phyloP scores from a whole-genome alignment of 2,113 vertebrate species.

The Microcebus tavaratra region DNA sequence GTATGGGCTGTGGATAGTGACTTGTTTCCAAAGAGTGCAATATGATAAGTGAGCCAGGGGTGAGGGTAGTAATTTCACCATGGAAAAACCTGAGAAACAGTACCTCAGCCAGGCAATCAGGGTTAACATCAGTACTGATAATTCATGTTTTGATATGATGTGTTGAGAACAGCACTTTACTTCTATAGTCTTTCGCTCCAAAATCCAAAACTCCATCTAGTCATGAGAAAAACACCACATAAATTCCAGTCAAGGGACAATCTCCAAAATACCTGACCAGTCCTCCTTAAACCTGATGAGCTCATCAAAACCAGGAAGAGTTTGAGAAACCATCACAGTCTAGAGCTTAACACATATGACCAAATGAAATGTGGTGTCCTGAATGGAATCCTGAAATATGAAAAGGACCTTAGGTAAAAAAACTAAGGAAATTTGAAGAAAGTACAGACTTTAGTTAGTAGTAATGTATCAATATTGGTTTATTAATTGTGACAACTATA shows the following conservation, averaged over 20 bases:
- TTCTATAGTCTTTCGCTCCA: background rate
- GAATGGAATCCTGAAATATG: background rate
- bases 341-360: background rate
- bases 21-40: background rate
- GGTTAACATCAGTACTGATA: background rate
- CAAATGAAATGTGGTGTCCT: background rate
- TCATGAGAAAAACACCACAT: background rate
- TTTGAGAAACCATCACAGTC: background rate
- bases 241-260: background rate
- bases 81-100: background rate
- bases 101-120: too few relatives aligned
- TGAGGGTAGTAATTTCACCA: background rate
- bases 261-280: background rate
- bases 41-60: too few relatives aligned
- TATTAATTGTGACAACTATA: background rate
- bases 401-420: background rate
- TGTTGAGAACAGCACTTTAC: background rate
- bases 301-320: background rate
- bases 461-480: background rate
- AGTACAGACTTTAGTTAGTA: background rate
- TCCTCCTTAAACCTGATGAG: background rate
- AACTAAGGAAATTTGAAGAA: background rate
- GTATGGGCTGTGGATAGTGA: too few relatives aligned
- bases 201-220: background rate
- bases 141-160: background rate